phyloP scores from a whole-genome alignment of 2,113 vertebrate genomes.

The Columba janthina region DNA sequence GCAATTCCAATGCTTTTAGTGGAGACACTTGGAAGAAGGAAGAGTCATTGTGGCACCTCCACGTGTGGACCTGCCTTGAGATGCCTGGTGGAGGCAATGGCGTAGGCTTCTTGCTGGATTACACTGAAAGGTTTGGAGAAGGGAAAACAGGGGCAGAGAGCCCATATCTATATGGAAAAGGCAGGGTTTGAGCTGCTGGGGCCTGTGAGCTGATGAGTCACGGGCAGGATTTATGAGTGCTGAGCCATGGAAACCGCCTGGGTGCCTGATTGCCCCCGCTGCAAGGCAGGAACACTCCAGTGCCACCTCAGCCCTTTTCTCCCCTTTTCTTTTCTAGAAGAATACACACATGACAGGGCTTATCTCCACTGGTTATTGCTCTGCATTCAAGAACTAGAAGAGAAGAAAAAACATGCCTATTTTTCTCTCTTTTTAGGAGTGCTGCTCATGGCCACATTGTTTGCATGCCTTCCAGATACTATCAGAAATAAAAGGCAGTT shows the following conservation, averaged over 20 bases:
- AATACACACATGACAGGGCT: not conserved
- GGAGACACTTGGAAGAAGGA: not conserved
- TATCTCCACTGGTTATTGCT: not conserved
- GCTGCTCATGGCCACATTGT: not conserved
- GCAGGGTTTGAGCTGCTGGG: conserved; percentile 27
- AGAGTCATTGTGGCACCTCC: not conserved
- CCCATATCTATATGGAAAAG: not conserved
- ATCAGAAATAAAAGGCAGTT: not conserved
- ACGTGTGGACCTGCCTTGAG: not conserved
- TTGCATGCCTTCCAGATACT: not conserved
- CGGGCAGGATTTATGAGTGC: accelerated
- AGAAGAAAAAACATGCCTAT: not conserved
- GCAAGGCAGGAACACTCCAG: not conserved
- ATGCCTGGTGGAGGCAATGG: not conserved
- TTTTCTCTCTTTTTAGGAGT: not conserved
- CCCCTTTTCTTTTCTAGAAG: not conserved
- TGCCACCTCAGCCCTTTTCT: not conserved
- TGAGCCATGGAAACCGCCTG: conserved; percentile 10
- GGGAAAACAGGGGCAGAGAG: not conserved
- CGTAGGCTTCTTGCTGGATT: not conserved
- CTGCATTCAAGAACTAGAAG: not conserved
- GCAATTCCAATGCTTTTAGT: not conserved
- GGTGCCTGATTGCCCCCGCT: not conserved
- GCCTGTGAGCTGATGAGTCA: conserved; percentile 11
- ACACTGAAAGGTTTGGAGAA: not conserved